Evolutionary conservation across 2,113 vertebrate genomes (phyloP), one percentile per base, ranked within the genome.

Genomic region (Hippoglossus stenolepis): DNA sequence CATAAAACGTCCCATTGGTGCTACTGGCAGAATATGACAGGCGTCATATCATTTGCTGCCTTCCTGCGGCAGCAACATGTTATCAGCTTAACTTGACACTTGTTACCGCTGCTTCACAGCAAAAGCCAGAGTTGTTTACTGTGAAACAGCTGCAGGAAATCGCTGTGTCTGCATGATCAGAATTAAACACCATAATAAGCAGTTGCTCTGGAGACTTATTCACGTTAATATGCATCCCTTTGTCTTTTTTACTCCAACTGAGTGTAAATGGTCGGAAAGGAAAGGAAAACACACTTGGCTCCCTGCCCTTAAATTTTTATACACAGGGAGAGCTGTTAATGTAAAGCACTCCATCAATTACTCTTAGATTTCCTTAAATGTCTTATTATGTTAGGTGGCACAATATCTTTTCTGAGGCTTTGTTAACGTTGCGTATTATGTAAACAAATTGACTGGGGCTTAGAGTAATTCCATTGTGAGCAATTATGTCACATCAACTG

Each of bases 401-500:
- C 28, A 31, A 23, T 58, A 31, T 43, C 54, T 65, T 51, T 66
- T 35, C 38, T 11, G 61, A 70, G 56, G 53, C 43, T 71, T 65
- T 70, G 26, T 64, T 49, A 72, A 67, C 28, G 31, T 24, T 3
- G 56, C 3, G 3, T 57, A 66, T 77, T 73, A 60, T 62, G 75
- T 53, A 18, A 28, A 80, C 58, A 73, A 74, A 82, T 63, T 68
- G 56, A 57, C 40, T 21, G 12, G n/a, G 5, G 61, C 51, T 78
- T 70, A 64, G 53, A 62, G 26, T 76, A 70, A 87, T 73, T 73
- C 66, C 35, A 74, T 73, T 67, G 31, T 84, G 60, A 80, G 70
- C 67, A 79, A 53, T 82, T 84, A 60, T 67, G 54, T 59, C 35
- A 75, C 59, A 79, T 74, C 51, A 68, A 18, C 62, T 23, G 23